Evolutionary conservation across 2,797 vertebrate species (phyloP).

Genomic region (Enteromius anoplus): DNA sequence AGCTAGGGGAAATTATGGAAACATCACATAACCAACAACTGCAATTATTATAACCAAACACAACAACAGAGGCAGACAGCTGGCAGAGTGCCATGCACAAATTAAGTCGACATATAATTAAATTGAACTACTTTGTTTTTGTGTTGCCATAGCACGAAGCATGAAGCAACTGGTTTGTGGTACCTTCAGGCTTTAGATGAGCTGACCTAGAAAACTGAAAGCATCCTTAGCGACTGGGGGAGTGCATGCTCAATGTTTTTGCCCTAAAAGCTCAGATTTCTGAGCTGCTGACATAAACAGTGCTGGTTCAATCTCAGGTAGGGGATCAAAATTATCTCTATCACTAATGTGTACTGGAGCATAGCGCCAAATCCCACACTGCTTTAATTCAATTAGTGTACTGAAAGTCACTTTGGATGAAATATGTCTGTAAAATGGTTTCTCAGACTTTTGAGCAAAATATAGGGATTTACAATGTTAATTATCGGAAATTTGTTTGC

Average conservation of each 20-base stretch:
- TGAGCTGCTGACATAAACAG: constrained; percentile 21
- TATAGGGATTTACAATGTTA: neutral
- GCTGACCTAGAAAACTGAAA: constrained; percentile 43
- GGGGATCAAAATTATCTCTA: constrained; percentile 17
- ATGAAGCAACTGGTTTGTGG: constrained; percentile 38
- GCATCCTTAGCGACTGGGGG: constrained; percentile 12
- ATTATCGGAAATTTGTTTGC: neutral
- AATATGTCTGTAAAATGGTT: constrained; percentile 16
- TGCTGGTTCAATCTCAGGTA: constrained; percentile 16
- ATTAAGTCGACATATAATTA: constrained; percentile 31
- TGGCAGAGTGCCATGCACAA: constrained; percentile 25
- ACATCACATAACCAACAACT: constrained; percentile 8
- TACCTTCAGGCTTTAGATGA: constrained; percentile 33
- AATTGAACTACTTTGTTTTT: constrained; percentile 20
- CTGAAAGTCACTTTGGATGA: constrained; percentile 16
- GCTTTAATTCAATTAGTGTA: constrained; percentile 31
- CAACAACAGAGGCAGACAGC: constrained; percentile 1
- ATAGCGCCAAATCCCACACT: constrained; percentile 27
- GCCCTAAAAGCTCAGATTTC: neutral
- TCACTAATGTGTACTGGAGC: constrained; percentile 29
- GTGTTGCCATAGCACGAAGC: constrained; percentile 25
- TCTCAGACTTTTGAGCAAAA: neutral
- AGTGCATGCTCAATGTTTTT: constrained; percentile 6
- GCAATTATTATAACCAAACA: constrained; percentile 20
- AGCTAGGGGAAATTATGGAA: neutral